Base-by-base conservation (phyloP, 1,140 invertebrate genomes). In the Drosophila gunungcola region DNA sequence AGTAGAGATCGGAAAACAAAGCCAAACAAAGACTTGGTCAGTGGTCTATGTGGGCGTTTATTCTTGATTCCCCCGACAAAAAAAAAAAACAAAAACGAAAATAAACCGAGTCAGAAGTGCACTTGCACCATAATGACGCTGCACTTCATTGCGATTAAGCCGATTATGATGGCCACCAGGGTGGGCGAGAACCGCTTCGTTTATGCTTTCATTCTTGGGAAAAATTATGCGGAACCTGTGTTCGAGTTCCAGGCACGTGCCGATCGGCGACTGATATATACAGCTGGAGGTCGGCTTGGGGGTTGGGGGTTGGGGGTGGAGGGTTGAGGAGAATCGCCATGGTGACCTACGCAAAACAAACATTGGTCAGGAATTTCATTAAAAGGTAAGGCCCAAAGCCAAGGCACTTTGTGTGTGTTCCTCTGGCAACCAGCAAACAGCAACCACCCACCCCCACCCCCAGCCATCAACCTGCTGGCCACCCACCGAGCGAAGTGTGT, bases 361-460 rank as follows among this genome's bases (percentile, higher is more conserved):
- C 83, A 88, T 83, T 83, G 84, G 80, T 76, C 76, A 89, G 83
- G 83, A 88, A 88, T 88, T 88, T 88, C 84, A 88, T 88, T 88
- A 88, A 88, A 80, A 73, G 69, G 34, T 27, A 49, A 73, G 46
- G 27, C 29, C 39, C 39, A 57, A 12, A 57, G 41, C 58, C 36
- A 16, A 62, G 52, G 16, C 36, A 25, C 61, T 55, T 43, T 52
- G 41, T 76, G 61, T 36, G 69, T 36, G 68, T 76, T 76, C 73
- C 56, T 61, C 36, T 58, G 61, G 54, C 21, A 77, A 77, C 74
- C 72, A 54, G 57, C 49, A 16, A 13, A 11, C 27, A 21, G 3
- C 12, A 36, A 41, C 27, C 16, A 9, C 13, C 45, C 29, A 25
- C 4, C 51, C 36, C 69, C 45, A 42, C 42, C 61, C 41, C 70